phyloP scores from a whole-genome alignment of 53 echinoderm and acorn worm genomes.

The Actinopyga echinites region DNA sequence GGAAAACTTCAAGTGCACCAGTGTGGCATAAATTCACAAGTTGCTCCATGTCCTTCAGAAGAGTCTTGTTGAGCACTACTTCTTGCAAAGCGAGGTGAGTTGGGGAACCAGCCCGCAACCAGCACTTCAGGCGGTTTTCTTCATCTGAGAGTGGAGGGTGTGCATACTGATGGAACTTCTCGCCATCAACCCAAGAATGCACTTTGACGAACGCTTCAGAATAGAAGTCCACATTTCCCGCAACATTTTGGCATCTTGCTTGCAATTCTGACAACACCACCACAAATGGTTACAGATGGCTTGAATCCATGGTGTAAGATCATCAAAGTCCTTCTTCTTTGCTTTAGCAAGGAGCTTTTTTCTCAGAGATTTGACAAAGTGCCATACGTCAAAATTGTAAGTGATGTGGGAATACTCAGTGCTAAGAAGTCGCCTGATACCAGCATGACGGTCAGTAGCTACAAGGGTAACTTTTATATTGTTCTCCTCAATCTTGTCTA shows the following conservation, averaged over 20 bases:
- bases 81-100: slow-evolving; percentile 40
- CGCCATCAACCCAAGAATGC: slow-evolving; percentile 16
- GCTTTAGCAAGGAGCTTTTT: slow-evolving; percentile 41
- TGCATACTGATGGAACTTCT: slow-evolving; percentile 35
- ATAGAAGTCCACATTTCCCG: slow-evolving; percentile 52
- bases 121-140: slow-evolving; percentile 1
- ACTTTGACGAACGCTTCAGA: slow-evolving; percentile 27
- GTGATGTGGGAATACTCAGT: slow-evolving; percentile 26
- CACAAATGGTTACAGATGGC: slow-evolving; percentile 49
- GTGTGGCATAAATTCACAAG: slow-evolving; percentile 55
- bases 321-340: slow-evolving; percentile 26
- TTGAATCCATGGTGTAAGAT: slow-evolving; percentile 37
- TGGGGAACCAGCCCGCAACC: slow-evolving; percentile 37
- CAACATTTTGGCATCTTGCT: neutral
- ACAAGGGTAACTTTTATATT: neutral
- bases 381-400: slow-evolving; percentile 32
- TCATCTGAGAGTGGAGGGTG: slow-evolving; percentile 31
- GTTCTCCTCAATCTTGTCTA: slow-evolving; percentile 7
- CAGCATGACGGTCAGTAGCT: slow-evolving; percentile 52
- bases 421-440: slow-evolving; percentile 19
- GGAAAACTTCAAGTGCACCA: slow-evolving; percentile 54
- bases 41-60: slow-evolving; percentile 38
- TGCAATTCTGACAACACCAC: slow-evolving; percentile 38
- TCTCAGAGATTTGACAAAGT: slow-evolving; percentile 36
- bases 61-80: slow-evolving; percentile 35